Evolutionary conservation across 2,888 invertebrate genomes (phyloP).

Genomic region (Dioctria linearis): DNA sequence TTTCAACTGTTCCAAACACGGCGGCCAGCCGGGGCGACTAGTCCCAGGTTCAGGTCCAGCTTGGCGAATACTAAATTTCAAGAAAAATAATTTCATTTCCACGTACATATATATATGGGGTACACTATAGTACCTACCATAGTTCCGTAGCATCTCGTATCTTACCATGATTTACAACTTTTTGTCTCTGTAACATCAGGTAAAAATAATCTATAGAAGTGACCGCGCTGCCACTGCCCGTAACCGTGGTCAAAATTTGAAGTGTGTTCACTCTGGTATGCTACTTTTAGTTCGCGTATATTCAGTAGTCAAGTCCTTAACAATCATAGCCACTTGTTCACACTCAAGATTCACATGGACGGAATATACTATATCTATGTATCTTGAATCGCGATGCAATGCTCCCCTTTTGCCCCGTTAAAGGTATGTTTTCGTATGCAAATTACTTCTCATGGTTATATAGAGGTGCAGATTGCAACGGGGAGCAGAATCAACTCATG

Average conservation of each 20-base stretch:
- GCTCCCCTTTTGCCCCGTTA: slow-evolving; percentile 8
- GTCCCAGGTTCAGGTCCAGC: neutral
- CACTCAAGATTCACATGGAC: slow-evolving; percentile 41
- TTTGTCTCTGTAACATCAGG: slow-evolving; percentile 23
- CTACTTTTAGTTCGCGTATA: slow-evolving; percentile 24
- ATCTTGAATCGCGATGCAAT: neutral
- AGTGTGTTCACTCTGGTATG: slow-evolving; percentile 37
- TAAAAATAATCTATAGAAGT: slow-evolving; percentile 2
- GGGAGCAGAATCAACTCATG: slow-evolving; percentile 33
- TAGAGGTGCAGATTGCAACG: slow-evolving; percentile 36
- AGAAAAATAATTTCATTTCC: slow-evolving; percentile 38
- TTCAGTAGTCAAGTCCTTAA: slow-evolving; percentile 49
- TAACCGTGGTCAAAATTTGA: slow-evolving; percentile 28
- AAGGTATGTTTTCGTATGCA: slow-evolving; percentile 38
- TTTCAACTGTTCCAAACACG: slow-evolving; percentile 20
- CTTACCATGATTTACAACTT: slow-evolving; percentile 34
- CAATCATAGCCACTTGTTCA: slow-evolving; percentile 50
- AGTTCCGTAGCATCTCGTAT: neutral
- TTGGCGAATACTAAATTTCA: slow-evolving; percentile 40
- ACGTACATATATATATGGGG: neutral
- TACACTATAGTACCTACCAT: too few species aligned
- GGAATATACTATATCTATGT: neutral
- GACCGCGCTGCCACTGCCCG: neutral
- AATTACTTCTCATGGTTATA: slow-evolving; percentile 22
- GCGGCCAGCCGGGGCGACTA: neutral